Conservation (phyloP, 30 jellyfish, hydroid and myxozoan species). For the Aurelia sp. region DNA sequence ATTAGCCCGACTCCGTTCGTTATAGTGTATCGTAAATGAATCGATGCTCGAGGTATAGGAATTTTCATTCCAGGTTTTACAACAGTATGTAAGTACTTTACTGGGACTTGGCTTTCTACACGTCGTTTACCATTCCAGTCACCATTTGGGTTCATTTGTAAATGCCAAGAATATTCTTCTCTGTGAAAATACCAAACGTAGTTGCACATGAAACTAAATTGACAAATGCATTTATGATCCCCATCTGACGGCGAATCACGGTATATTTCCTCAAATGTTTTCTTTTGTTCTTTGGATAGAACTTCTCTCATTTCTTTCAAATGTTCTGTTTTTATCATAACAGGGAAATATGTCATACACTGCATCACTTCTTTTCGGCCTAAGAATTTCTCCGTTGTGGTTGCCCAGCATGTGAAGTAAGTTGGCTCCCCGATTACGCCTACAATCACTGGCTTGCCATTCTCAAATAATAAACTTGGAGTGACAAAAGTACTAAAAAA, state of each 20-base stretch:
- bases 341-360: conserved; percentile 62
- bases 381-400: conserved; percentile 9
- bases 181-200: conserved; percentile 27
- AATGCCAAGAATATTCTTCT: conserved; percentile 39
- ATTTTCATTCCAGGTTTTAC: conserved; percentile 20
- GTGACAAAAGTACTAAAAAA: conserved; percentile 42
- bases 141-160: conserved; percentile 24
- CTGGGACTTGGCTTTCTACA: background rate
- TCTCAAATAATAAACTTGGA: conserved; percentile 31
- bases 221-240: conserved; percentile 6
- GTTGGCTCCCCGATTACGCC: conserved; percentile 18
- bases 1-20: background rate
- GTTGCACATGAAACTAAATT: conserved; percentile 26
- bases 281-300: conserved; percentile 11
- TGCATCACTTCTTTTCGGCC: conserved; percentile 36
- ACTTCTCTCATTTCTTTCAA: conserved; percentile 34
- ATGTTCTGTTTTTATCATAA: conserved; percentile 36
- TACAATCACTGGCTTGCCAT: conserved; percentile 18
- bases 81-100: background rate
- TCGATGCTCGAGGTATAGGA: conserved; percentile 21
- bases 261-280: conserved; percentile 18
- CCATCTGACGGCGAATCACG: conserved; percentile 18
- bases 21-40: conserved; percentile 13
- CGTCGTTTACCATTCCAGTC: conserved; percentile 26
- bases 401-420: conserved; percentile 27